Conservation (phyloP, 2,888 invertebrate genomes). For the Heliconius cydno region DNA sequence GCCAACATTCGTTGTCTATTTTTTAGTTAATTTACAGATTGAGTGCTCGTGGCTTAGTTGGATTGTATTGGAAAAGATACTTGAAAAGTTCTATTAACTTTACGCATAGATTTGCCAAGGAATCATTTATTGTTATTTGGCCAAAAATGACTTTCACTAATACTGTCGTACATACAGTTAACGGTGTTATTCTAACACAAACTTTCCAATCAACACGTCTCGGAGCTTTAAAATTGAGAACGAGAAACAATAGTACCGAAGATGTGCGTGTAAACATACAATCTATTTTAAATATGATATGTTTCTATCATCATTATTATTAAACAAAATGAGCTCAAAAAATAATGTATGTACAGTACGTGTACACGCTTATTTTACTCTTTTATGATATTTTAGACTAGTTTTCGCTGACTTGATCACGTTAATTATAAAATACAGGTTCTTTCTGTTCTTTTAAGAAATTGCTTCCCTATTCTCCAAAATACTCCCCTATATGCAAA, state of each 20-base stretch:
- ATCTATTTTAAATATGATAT: no score
- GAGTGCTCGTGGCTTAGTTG: slow-evolving; percentile 30
- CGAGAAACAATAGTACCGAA: no score
- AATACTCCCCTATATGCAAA: neutral
- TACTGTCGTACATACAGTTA: no score
- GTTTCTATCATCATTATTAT: no score
- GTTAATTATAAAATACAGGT: no score
- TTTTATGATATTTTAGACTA: no score
- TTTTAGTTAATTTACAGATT: slow-evolving; percentile 72
- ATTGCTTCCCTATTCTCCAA: neutral
- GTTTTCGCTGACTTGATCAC: no score
- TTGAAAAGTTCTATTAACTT: slow-evolving; percentile 8
- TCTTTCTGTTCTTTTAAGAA: neutral
- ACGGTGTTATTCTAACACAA: no score
- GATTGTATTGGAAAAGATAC: slow-evolving; percentile 2
- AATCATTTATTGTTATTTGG: neutral
- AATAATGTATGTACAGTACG: no score
- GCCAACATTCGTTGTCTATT: slow-evolving; percentile 68
- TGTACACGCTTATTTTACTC: neutral
- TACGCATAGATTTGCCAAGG: neutral
- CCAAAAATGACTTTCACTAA: neutral
- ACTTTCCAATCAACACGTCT: no score
- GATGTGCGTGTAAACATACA: no score
- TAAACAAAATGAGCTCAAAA: neutral
- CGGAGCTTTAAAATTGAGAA: no score